Conservation (phyloP, 2,888 invertebrate genomes). For the Caenorhabditis sp. region DNA sequence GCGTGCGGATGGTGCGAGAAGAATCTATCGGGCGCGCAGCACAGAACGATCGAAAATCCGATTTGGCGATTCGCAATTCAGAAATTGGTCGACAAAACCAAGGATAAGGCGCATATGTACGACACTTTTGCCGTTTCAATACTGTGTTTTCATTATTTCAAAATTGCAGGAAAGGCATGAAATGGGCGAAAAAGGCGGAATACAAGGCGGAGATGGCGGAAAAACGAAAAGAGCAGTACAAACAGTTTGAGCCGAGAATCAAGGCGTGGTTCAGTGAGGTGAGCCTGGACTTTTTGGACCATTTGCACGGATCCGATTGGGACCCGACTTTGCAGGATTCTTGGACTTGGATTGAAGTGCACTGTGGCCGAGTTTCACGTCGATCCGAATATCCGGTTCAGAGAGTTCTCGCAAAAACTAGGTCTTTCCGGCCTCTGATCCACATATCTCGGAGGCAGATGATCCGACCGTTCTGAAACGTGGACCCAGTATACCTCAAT, state of each 20-base stretch:
- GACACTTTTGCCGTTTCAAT: too few species aligned
- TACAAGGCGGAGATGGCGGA: slow-evolving; percentile 18
- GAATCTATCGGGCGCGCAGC: slow-evolving; percentile 26
- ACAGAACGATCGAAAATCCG: slow-evolving; percentile 22
- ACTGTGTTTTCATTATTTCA: too few species aligned
- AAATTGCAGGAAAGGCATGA: slow-evolving; percentile 34
- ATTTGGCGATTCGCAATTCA: slow-evolving; percentile 30
- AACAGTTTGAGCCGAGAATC: slow-evolving; percentile 19
- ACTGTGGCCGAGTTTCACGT: too few species aligned
- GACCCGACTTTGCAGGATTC: too few species aligned
- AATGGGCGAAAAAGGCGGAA: slow-evolving; percentile 22
- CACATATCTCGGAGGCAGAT: too few species aligned
- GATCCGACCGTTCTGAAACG: too few species aligned
- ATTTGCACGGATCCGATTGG: too few species aligned
- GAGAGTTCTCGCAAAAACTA: too few species aligned
- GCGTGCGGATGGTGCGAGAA: slow-evolving; percentile 43
- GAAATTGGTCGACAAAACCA: slow-evolving; percentile 26
- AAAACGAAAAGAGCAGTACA: slow-evolving; percentile 20
- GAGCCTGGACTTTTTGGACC: not conserved
- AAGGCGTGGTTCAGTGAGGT: slow-evolving; percentile 40
- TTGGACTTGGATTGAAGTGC: too few species aligned
- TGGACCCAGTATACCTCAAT: too few species aligned
- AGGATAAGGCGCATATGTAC: slow-evolving; percentile 25
- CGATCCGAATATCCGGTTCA: too few species aligned
- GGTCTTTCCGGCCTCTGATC: too few species aligned